Base-by-base conservation (phyloP, 2,888 invertebrate genomes). In the Cephus sareptanus region DNA sequence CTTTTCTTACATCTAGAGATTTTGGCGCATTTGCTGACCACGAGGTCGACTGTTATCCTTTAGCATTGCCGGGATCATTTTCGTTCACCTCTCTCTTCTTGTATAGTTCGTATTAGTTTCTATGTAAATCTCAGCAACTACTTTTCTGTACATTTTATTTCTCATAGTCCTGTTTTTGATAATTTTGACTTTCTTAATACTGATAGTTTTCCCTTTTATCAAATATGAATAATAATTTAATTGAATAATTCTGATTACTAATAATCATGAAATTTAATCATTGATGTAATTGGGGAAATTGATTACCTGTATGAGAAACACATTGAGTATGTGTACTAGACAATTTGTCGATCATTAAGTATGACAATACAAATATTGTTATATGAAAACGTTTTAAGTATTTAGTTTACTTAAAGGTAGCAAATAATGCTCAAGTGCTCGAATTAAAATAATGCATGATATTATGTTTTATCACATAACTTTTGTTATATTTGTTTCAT, bases 321-420 rank as follows among this genome's bases (percentile, higher is more conserved):
- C 23, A 23, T 56, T 2, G 56, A 23, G 9, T 9, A 9, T 23
- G 9, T 23, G 15, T 56, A 23, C 9, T 56, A 23, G 56, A 23
- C 83, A 83, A 86, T 81, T 85, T 84, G 82, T 85, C 83, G 81
- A 85, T 84, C 81, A 79, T 79, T 80, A 76, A 77, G 77, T 79
- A 82, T 83, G 82, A 86, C 82, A 85, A 83, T 85, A 85, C 84
- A 85, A 84, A 82, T 23, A 56, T 56, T 56, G 1, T 23, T 56
- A 23, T 15, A 23, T 23, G 56, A 56, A 56, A 56, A 56, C 9
- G 9, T 23, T 23, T 56, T 15, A 56, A 56, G 56, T 56, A 23
- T 23, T 23, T 23, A 23, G 56, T 56, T 56, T 23, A 23, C 9
- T 23, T 56, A 23, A 56, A 56, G 9, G 9, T 23, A 56, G 9